Evolutionary conservation across 2,113 vertebrate genomes (phyloP).

Genomic region (Podocnemis expansa): DNA sequence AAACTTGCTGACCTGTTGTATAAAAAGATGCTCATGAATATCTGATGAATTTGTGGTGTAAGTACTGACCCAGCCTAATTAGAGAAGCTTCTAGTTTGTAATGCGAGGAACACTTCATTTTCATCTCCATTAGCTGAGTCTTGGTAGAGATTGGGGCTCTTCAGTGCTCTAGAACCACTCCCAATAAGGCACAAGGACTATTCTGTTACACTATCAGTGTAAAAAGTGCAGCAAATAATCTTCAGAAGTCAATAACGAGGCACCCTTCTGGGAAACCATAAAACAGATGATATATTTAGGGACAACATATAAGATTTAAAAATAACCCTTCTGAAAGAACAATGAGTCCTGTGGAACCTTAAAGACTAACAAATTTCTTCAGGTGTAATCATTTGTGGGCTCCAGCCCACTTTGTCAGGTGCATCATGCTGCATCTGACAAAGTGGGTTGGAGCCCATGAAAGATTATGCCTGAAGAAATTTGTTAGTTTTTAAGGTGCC

Average conservation of each 20-base stretch:
- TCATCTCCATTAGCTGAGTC: not conserved
- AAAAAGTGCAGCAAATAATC: not conserved
- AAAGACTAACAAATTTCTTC: no score
- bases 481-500: no score
- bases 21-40: not conserved
- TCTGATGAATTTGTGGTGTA: not conserved
- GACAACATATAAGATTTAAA: not conserved
- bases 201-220: not conserved
- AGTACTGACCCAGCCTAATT: not conserved
- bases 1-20: not conserved
- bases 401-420: no score
- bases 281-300: not conserved
- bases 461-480: no score
- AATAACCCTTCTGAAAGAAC: not conserved
- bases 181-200: not conserved
- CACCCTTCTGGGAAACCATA: not conserved
- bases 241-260: not conserved
- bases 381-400: no score
- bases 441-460: no score
- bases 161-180: not conserved
- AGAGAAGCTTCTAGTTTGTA: not conserved
- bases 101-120: not conserved
- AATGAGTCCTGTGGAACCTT: no score
- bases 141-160: not conserved
- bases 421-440: no score